Conservation (phyloP, 2,797 vertebrate genomes). For the Neosilurus mollespiculum region DNA sequence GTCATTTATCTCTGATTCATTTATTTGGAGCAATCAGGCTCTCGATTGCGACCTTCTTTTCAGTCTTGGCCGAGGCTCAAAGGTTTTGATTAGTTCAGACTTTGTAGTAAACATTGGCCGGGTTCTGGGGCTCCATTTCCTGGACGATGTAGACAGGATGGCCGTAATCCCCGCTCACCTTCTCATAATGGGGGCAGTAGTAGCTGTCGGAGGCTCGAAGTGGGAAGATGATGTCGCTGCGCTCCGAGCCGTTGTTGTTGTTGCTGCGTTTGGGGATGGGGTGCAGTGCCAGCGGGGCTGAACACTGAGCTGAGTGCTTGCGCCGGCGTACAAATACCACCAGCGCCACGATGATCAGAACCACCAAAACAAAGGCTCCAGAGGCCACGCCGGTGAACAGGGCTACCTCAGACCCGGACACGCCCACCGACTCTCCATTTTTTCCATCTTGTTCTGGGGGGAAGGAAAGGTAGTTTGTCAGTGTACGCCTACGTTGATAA, state of each 20-base stretch:
- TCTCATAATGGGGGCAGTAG: conserved; percentile 95
- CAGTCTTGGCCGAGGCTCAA: background rate
- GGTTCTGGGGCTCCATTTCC: conserved; percentile 93
- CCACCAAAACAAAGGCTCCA: conserved; percentile 81
- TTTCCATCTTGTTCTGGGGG: conserved; percentile 64
- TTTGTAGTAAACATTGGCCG: conserved; percentile 91
- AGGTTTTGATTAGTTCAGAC: conserved; percentile 71
- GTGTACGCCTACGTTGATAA: background rate
- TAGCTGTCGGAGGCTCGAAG: conserved; percentile 88
- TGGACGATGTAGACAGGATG: conserved; percentile 97
- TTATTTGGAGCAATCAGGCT: conserved; percentile 24
- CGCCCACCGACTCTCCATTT: conserved; percentile 67
- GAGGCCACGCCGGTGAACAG: conserved; percentile 86
- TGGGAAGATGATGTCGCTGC: conserved; percentile 93
- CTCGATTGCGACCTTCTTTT: conserved; percentile 16
- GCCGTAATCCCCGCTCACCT: conserved; percentile 93
- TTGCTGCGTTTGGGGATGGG: conserved; percentile 87
- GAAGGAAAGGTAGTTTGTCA: background rate
- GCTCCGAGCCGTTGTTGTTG: conserved; percentile 91
- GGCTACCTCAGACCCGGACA: conserved; percentile 82
- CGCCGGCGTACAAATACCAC: conserved; percentile 76
- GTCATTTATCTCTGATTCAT: conserved; percentile 29
- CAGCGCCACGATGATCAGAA: conserved; percentile 81
- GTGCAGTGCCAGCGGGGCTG: conserved; percentile 87
- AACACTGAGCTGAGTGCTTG: conserved; percentile 83